Percentiles rank a stretch among this genome's conserved stretches.
phyloP scores from a whole-genome alignment of 1,140 invertebrate genomes.

The Plectus sambesii region DNA sequence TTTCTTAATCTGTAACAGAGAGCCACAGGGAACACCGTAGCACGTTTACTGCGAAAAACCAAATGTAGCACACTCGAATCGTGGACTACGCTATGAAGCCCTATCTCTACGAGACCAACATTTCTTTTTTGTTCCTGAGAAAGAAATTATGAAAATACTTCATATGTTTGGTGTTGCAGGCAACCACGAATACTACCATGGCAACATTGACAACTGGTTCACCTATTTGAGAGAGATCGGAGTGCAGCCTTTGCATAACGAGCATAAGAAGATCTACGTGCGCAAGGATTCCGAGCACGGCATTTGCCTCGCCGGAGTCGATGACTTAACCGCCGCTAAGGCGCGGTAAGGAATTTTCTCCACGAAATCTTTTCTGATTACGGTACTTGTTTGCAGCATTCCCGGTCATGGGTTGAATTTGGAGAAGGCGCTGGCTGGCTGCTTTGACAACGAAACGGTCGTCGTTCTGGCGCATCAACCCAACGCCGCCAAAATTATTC shows the following conservation, averaged over 20 bases:
- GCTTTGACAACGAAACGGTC: conserved; percentile 16
- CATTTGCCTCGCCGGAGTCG: conserved; percentile 28
- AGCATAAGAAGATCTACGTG: conserved; percentile 4
- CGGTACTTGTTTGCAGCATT: neutral
- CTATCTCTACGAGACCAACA: no score
- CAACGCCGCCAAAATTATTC: conserved; percentile 26
- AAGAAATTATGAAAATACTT: neutral
- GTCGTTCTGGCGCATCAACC: conserved; percentile 30
- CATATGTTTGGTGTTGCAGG: conserved; percentile 9
- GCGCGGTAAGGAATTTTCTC: conserved; percentile 10
- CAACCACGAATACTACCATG: conserved; percentile 31
- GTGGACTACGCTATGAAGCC: no score
- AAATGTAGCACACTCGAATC: no score
- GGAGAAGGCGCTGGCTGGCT: conserved; percentile 19
- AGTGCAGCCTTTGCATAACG: conserved; percentile 21
- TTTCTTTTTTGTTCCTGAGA: no score
- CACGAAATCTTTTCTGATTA: conserved; percentile 11
- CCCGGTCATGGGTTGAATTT: conserved; percentile 25
- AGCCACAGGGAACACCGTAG: no score
- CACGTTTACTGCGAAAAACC: no score
- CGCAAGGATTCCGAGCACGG: neutral
- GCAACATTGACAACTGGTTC: conserved; percentile 26
- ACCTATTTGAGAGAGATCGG: conserved; percentile 23
- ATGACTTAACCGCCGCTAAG: conserved; percentile 22
- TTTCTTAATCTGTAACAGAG: no score